phyloP scores from a whole-genome alignment of 2,888 invertebrate genomes.

The Metalampra italica region DNA sequence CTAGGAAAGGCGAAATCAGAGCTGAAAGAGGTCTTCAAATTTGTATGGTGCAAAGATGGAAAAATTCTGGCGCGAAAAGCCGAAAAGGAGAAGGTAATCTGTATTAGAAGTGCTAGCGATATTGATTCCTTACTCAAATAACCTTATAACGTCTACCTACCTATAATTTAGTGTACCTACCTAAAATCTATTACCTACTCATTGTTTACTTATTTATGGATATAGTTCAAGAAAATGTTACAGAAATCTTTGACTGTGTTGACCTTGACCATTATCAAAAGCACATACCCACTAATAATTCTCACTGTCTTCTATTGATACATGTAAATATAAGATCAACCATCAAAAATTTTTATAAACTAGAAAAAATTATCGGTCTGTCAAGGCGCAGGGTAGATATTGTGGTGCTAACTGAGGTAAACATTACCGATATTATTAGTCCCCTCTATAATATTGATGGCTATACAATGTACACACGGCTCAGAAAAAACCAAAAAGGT shows the following conservation, averaged over 20 bases:
- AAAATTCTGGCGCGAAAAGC: not conserved
- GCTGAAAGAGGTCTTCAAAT: not conserved
- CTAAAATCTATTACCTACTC: not conserved
- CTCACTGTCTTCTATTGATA: not conserved
- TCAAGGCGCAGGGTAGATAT: not conserved
- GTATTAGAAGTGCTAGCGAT: not conserved
- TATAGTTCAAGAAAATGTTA: too few species aligned
- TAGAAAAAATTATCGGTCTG: not conserved
- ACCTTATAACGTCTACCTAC: not conserved
- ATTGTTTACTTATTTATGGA: not conserved
- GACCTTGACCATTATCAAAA: not conserved
- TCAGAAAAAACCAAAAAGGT: conserved; percentile 10
- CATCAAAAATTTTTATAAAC: conserved; percentile 2
- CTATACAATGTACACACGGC: conserved; percentile 10
- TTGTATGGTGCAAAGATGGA: not conserved
- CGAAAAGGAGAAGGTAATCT: not conserved
- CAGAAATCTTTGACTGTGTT: too few species aligned
- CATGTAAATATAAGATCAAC: conserved; percentile 4
- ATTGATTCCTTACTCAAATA: not conserved
- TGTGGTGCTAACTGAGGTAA: conserved; percentile 8
- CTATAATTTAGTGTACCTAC: too few species aligned
- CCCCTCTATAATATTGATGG: conserved; percentile 5
- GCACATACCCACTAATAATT: not conserved
- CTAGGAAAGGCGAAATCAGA: not conserved
- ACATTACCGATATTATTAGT: conserved; percentile 4